Conservation (phyloP, 2,797 vertebrate genomes). For the Dromococcyx pavoninus region DNA sequence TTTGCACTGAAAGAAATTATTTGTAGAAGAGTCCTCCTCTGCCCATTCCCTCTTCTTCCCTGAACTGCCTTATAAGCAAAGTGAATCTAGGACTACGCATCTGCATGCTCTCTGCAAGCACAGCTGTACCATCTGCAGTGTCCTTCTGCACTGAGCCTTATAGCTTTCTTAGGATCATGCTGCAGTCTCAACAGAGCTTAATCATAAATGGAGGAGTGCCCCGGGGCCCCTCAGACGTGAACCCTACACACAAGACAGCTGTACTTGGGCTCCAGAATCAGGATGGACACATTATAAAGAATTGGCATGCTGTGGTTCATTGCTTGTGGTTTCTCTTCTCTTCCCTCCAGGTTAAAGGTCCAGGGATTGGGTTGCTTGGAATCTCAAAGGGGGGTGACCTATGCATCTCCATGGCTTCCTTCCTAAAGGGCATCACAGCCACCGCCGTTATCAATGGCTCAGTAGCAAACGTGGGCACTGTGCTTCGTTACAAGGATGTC, state of each 20-base stretch:
- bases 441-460: slow-evolving; percentile 82
- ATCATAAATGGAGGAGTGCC: neutral
- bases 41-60: neutral
- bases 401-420: slow-evolving; percentile 86
- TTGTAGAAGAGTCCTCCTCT: neutral
- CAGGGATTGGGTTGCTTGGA: slow-evolving; percentile 85
- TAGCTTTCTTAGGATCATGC: neutral
- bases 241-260: neutral
- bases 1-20: neutral
- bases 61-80: neutral
- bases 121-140: neutral
- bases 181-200: neutral
- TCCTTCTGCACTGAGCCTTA: neutral
- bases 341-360: slow-evolving; percentile 81
- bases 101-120: neutral
- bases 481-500: slow-evolving; percentile 78
- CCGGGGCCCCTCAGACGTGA: neutral
- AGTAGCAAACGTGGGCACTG: slow-evolving; percentile 76
- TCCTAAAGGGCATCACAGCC: slow-evolving; percentile 84
- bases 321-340: slow-evolving; percentile 1
- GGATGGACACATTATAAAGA: neutral
- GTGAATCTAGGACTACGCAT: neutral
- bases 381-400: slow-evolving; percentile 86
- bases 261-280: neutral
- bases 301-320: neutral